Evolutionary conservation across 2,113 vertebrate genomes (phyloP), one percentile per base, ranked within the genome.

Genomic region (Eurypyga helias): DNA sequence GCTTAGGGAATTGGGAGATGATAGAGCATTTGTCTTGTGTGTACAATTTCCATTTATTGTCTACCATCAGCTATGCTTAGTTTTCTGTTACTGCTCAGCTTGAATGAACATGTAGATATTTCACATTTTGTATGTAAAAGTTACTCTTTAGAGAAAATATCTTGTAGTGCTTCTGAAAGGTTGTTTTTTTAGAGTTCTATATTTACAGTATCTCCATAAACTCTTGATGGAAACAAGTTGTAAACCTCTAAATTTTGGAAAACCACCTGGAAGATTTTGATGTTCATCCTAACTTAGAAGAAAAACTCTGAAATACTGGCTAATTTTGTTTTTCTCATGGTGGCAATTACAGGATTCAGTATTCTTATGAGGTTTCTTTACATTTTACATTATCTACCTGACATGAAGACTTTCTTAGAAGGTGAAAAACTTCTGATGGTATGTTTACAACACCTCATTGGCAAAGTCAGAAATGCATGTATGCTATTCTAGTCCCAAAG

Each of bases 401-500:
- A 52, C 26, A 10, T 6, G 7, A 57, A 33, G 61, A 26, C 16
- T 54, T 29, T 31, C 51, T 69, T 49, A 62, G 15, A 33, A 66
- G 21, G 26, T 21, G 13, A 57, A 48, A 36, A 19, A 21, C 11
- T 73, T 49, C 33, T 69, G 62, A 15, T 2, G 24, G 10, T 33
- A 1, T 12, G 17, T 58, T 49, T 85, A 34, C 10, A 36, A 12
- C 0, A 0, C n/a, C 13, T 21, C 65, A 4, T 1, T 29, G 28
- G 7, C 48, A 23, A 67, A 41, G 13, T 64, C 3, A 4, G n/a
- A 57, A 72, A 34, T 26, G 13, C 5, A 33, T 6, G 6, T n/a
- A 13, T 9, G 0, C 17, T 45, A 2, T 26, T 81, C 16, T 25
- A 49, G 34, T 58, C 17, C 20, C 43, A 3, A 0, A 15, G n/a